These are phyloP conservation scores for Crocodylus rhombifer DNA, from an alignment of 2,797 vertebrate genomes.

Conservation along the genomic window DNA sequence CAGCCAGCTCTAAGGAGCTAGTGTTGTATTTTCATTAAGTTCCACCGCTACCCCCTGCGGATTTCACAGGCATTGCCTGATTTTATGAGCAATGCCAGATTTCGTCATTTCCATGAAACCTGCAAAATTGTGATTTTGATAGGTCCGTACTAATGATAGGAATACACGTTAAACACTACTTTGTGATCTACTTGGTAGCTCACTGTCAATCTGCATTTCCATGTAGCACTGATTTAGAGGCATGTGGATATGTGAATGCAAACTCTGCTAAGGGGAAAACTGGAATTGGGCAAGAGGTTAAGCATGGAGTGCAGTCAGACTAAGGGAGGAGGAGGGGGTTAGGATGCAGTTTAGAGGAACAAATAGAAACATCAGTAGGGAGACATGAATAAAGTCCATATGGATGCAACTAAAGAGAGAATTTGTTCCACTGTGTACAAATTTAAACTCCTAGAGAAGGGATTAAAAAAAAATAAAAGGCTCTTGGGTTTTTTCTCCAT, in stretches of 20 bases:
- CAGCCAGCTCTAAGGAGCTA: too few relatives aligned
- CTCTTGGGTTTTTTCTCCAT: slow-evolving; percentile 1
- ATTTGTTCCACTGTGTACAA: background rate
- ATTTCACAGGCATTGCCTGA: too few relatives aligned
- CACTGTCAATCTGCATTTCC: too few relatives aligned
- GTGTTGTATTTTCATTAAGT: too few relatives aligned
- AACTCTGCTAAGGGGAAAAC: background rate
- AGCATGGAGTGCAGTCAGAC: background rate
- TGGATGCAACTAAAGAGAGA: fast-evolving
- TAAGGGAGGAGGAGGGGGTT: background rate
- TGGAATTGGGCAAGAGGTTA: background rate
- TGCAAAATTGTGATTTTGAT: too few relatives aligned
- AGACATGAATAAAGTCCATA: background rate
- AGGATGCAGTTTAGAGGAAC: background rate
- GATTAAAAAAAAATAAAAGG: background rate
- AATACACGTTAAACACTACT: too few relatives aligned
- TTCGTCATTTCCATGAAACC: too few relatives aligned
- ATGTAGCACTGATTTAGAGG: background rate
- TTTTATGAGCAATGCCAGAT: too few relatives aligned
- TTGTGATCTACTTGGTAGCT: too few relatives aligned
- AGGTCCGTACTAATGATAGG: too few relatives aligned
- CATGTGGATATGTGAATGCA: background rate
- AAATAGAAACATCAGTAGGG: background rate
- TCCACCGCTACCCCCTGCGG: too few relatives aligned
- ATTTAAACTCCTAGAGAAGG: background rate